Evolutionary conservation across 1,140 invertebrate genomes (phyloP), one percentile per base, ranked within the genome.

Genomic region (Heterodera carotae): DNA sequence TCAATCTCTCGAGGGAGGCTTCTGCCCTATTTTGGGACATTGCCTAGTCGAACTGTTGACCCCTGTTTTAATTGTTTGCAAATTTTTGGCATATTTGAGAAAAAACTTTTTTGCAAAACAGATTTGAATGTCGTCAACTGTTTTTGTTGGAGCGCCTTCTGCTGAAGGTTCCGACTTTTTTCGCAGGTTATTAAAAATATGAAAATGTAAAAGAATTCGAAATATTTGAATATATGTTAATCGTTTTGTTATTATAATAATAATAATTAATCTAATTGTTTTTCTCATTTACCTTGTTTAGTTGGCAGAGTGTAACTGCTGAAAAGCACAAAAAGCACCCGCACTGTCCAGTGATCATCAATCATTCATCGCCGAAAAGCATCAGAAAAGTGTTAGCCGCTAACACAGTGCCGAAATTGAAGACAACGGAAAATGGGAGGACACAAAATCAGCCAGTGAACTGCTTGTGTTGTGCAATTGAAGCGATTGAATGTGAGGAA

Each of bases 291-390:
- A 39, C 10, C 36, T 6, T 2, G 39, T 10, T 15, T 18, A 53
- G 48, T 22, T 53, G 48, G 48, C 48, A 53, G 48, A 53, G 48
- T 22, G 48, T 53, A 43, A 18, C 12, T 53, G 48, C 48, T 22
- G 48, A 4, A 53, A 22, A 22, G 48, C 12, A 53, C n/a, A n/a
- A n/a, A 12, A 22, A 15, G 4, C 48, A 18, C 12, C 48, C 12
- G 15, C 48, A 53, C 48, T 53, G 12, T 53, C 62, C 62, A 5
- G 62, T 66, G 62, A 22, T 66, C 0, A 66, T 66, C 25, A 66
- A 66, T 2, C 62, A 34, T 66, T 34, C 62, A 10, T 66, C 62
- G 27, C 62, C 62, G 62, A 34, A 66, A 34, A 66, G 33, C 62
- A 66, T 66, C 62, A 8, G 22, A 29, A 66, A 66, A 22, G 62